Evolutionary conservation across 2,797 vertebrate genomes (phyloP).

Genomic region (Anisognathus igniventris): DNA sequence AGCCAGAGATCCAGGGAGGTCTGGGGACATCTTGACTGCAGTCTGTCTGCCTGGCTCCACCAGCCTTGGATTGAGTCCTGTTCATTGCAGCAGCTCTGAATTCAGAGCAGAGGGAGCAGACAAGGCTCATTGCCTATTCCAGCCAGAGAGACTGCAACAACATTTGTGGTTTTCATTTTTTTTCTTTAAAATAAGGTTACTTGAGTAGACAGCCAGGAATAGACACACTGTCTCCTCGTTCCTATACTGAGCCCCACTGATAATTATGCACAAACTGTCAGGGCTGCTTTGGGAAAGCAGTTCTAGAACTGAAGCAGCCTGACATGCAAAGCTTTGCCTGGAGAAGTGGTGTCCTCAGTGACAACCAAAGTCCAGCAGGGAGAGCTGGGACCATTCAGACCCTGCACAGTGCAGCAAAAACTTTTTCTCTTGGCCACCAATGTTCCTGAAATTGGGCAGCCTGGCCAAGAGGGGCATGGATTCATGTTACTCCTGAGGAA

Average conservation of each 20-base stretch:
- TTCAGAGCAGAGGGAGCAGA: constrained; percentile 50
- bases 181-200: background rate
- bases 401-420: background rate
- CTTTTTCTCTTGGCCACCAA: background rate
- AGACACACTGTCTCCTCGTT: background rate
- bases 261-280: background rate
- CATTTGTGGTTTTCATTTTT: background rate
- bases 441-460: background rate
- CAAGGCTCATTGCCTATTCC: constrained; percentile 43
- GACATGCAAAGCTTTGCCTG: background rate
- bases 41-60: constrained; percentile 41
- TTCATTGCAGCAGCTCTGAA: constrained; percentile 53
- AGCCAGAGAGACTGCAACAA: constrained; percentile 30
- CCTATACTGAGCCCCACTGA: background rate
- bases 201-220: background rate
- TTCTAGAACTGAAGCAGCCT: background rate
- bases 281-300: background rate
- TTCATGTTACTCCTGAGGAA: background rate
- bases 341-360: accelerated
- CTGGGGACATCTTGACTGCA: constrained; percentile 54
- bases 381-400: background rate
- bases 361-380: background rate
- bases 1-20: background rate
- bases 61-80: constrained; percentile 18
- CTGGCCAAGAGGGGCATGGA: background rate